These are phyloP conservation scores for Jaculus jaculus DNA, from an alignment of 2,113 vertebrate genomes.

Conservation along the genomic window DNA sequence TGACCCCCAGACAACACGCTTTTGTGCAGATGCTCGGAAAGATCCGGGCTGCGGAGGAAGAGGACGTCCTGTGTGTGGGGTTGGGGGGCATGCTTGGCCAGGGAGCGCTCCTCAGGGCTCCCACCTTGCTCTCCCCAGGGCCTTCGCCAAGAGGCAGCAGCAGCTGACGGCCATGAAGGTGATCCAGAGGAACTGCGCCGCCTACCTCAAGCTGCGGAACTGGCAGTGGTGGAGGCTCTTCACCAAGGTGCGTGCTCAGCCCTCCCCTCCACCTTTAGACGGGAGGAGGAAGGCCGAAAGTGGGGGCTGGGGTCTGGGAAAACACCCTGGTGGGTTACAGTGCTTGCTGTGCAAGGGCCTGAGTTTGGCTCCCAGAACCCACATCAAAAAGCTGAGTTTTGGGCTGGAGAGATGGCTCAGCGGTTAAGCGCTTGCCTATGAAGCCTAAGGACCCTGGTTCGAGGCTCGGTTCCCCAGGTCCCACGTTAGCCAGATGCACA, in stretches of 20 bases:
- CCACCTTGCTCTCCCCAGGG: slow-evolving; percentile 81
- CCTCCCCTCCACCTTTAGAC: neutral
- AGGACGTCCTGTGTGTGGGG: accelerated
- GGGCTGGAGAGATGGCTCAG: too few relatives aligned
- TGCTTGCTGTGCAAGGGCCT: too few relatives aligned
- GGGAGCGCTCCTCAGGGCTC: neutral
- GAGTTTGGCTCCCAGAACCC: too few relatives aligned
- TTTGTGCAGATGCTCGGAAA: neutral
- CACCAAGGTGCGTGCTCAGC: slow-evolving; percentile 89
- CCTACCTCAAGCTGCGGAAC: slow-evolving; percentile 95
- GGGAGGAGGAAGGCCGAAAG: too few relatives aligned
- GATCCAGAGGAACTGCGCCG: slow-evolving; percentile 96
- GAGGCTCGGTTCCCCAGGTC: too few relatives aligned
- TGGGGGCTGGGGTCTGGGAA: too few relatives aligned
- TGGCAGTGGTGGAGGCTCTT: slow-evolving; percentile 99
- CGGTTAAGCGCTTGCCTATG: too few relatives aligned
- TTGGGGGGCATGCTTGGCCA: accelerated
- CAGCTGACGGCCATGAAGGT: slow-evolving; percentile 97
- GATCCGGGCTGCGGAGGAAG: neutral
- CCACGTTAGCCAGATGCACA: too few relatives aligned
- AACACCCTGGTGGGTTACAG: too few relatives aligned
- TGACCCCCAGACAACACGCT: accelerated
- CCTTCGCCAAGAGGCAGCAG: slow-evolving; percentile 94
- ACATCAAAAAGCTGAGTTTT: too few relatives aligned
- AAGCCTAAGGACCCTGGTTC: too few relatives aligned